Evolutionary conservation across 2,888 invertebrate genomes (phyloP), one percentile per base, ranked within the genome.

Genomic region (Drosophila algonquin): DNA sequence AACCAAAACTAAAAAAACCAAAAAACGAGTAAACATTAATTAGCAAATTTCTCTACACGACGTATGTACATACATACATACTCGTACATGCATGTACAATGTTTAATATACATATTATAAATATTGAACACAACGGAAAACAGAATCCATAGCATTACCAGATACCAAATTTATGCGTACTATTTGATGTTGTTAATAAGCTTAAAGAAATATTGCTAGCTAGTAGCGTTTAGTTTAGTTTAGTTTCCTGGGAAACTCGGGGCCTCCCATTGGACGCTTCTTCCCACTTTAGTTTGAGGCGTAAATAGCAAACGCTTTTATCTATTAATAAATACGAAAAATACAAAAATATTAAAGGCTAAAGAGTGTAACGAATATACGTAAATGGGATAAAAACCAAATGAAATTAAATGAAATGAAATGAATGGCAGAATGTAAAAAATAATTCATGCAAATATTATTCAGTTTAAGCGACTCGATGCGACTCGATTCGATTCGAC

Each of bases 301-400:
- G 90, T 89, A 90, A 80, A 90, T 89, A 90, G 89, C 52, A 73
- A 87, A 79, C 87, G 89, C 90, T 90, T 86, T 89, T 76, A 85
- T 83, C 70, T 61, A 79, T 75, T 56, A 54, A 56, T 27, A 44
- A 44, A 53, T 56, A 57, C n/a, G 30, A 27, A 48, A 52, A 68
- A 73, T 30, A 30, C 64, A 76, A 69, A 77, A 70, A 68, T 81
- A 84, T 72, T 72, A 76, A 77, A 90, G 82, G 85, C 90, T 90
- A 89, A 87, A 78, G 79, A 79, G 77, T 81, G 86, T 86, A 91
- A 90, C 90, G 84, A 90, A 90, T 89, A 90, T 90, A 90, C 90
- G 90, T 90, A 90, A 90, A 80, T 77, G 73, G 30, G 14, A 40
- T 40, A 40, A 84, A 70, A 79, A 81, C 84, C 86, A 87, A 79